Evolutionary conservation across 92 coral and sea anemone species (phyloP).

Genomic region (Paragorgia papillata): DNA sequence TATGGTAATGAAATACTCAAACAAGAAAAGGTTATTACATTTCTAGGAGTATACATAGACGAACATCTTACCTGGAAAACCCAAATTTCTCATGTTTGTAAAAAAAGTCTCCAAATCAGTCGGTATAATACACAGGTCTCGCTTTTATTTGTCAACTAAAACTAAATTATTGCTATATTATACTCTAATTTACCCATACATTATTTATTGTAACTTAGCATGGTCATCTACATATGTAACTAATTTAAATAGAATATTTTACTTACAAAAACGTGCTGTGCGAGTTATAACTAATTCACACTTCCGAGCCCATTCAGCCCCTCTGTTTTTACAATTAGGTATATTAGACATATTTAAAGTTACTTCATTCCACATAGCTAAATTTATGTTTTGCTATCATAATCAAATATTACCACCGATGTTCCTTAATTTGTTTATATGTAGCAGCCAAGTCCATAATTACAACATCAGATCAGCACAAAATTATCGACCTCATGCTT

Average conservation of each 20-base stretch:
- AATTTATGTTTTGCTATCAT: too few species aligned
- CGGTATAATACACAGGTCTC: constrained; percentile 8
- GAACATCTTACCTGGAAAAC: constrained; percentile 13
- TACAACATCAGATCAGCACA: too few species aligned
- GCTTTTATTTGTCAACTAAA: not conserved
- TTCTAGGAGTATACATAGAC: constrained; percentile 21
- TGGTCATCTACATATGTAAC: not conserved
- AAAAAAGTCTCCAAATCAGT: constrained; percentile 18
- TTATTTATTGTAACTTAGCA: not conserved
- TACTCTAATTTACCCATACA: not conserved
- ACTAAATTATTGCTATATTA: constrained; percentile 11
- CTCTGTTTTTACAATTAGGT: too few species aligned
- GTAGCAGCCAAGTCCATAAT: too few species aligned
- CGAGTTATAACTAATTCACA: too few species aligned
- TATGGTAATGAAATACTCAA: not conserved
- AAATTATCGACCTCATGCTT: too few species aligned
- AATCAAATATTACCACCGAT: too few species aligned
- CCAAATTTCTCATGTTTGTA: constrained; percentile 10
- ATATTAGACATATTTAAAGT: too few species aligned
- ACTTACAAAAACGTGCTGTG: not conserved
- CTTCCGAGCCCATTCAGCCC: too few species aligned
- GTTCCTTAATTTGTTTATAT: too few species aligned
- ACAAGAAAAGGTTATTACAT: not conserved
- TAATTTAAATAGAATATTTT: constrained; percentile 7
- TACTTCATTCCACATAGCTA: too few species aligned